Evolutionary conservation across 2,797 vertebrate species (phyloP).

Genomic region (Hephaestus fuliginosus): DNA sequence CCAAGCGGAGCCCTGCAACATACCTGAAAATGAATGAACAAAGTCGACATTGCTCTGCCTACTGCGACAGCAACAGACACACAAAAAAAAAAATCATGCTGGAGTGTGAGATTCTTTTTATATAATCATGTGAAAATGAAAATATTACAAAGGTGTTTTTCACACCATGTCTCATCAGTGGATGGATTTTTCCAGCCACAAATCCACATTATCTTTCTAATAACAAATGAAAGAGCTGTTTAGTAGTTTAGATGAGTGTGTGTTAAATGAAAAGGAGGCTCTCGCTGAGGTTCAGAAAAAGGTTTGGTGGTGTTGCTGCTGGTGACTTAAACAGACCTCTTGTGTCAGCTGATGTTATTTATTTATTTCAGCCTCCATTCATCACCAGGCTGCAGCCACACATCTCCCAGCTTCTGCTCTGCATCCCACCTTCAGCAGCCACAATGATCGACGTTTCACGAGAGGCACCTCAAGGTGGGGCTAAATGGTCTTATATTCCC

Average conservation of each 20-base stretch:
- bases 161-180: constrained; percentile 31
- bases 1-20: constrained; percentile 72
- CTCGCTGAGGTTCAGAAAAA: constrained; percentile 66
- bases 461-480: constrained; percentile 81
- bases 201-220: constrained; percentile 61
- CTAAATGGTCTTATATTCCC: constrained; percentile 76
- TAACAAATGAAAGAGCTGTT: constrained; percentile 59
- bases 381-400: constrained; percentile 68
- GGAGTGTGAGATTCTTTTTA: background rate
- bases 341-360: constrained; percentile 78
- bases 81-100: background rate
- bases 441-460: constrained; percentile 80
- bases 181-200: constrained; percentile 54
- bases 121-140: constrained; percentile 1
- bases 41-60: constrained; percentile 35
- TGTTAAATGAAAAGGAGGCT: constrained; percentile 74
- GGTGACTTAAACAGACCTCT: constrained; percentile 74
- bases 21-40: constrained; percentile 81
- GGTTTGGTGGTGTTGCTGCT: background rate
- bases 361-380: constrained; percentile 78
- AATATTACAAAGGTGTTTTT: constrained; percentile 37
- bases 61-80: constrained; percentile 22
- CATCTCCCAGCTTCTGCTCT: constrained; percentile 60
- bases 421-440: constrained; percentile 73
- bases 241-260: constrained; percentile 72